Conservation (phyloP, 2,888 invertebrate genomes). For the Stictocephala bisonia region DNA sequence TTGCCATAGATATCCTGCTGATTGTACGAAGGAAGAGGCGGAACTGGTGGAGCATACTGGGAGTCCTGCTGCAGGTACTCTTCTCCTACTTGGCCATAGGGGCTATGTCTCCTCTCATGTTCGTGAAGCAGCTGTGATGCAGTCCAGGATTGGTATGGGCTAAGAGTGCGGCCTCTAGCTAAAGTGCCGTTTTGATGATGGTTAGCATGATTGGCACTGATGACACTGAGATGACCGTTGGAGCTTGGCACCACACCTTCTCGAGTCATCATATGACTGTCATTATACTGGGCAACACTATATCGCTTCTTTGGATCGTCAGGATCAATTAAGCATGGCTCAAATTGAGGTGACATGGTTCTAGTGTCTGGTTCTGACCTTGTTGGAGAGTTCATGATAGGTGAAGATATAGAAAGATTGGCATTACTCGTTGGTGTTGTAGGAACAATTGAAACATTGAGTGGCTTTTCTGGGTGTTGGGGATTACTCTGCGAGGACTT, state of each 20-base stretch:
- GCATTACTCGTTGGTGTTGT: slow-evolving; percentile 57
- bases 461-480: slow-evolving; percentile 57
- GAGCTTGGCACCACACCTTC: slow-evolving; percentile 37
- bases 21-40: slow-evolving; percentile 67
- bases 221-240: slow-evolving; percentile 57
- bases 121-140: slow-evolving; percentile 71
- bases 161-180: slow-evolving; percentile 65
- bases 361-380: slow-evolving; percentile 51
- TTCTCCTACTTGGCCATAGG: slow-evolving; percentile 61
- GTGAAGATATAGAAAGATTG: slow-evolving; percentile 53
- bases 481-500: slow-evolving; percentile 50
- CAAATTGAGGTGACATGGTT: slow-evolving; percentile 58
- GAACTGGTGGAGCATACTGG: slow-evolving; percentile 67
- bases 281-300: slow-evolving; percentile 64
- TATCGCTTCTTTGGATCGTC: slow-evolving; percentile 67
- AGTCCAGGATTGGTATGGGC: slow-evolving; percentile 71
- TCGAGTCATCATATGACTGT: slow-evolving; percentile 44
- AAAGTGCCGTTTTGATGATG: slow-evolving; percentile 62
- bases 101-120: slow-evolving; percentile 70
- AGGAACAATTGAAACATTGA: slow-evolving; percentile 66
- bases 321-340: slow-evolving; percentile 62
- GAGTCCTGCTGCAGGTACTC: slow-evolving; percentile 53
- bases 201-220: slow-evolving; percentile 59
- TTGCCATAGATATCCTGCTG: slow-evolving; percentile 65
- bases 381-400: slow-evolving; percentile 51